Evolutionary conservation across 2,113 vertebrate genomes (phyloP), one percentile per base, ranked within the genome.

Genomic region (Erpornis zantholeuca): DNA sequence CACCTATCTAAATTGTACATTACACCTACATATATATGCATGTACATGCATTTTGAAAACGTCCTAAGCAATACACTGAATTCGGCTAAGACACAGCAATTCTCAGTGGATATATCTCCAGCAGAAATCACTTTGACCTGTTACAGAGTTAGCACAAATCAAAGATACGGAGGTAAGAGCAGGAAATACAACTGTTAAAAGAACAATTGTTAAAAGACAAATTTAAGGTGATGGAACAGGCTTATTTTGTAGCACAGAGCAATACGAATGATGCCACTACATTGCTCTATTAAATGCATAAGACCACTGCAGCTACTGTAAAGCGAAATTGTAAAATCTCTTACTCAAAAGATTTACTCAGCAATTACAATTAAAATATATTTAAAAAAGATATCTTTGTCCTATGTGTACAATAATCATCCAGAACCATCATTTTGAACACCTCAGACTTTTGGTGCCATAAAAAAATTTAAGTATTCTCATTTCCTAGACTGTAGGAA

Each of bases 131-230:
- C 47, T 61, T 89, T 88, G 84, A 82, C 71, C 95, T 61, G 49
- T 78, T 82, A 59, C 33, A 72, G 57, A 50, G 40, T 86, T n/a
- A 69, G 52, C 90, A 84, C 88, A 96, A 94, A 96, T 95, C 82
- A 96, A 94, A 88, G 65, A 35, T 77, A 86, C 9, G 28, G 50
- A 83, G 49, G 31, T 71, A 87, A 49, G 63, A 77, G 83, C 44
- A 88, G 57, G 66, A 96, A 97, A 96, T 85, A 60, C 25, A 64
- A 87, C 70, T 53, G 38, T 38, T 38, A 38, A 38, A 38, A 38
- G 38, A 92, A 91, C 47, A 33, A 49, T 53, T 40, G 23, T 87
- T 92, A 84, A 80, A 85, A 86, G 76, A 45, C 21, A 33, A 84
- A 54, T 56, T 57, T 85, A 89, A 83, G 72, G 31, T 68, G 72